Evolutionary conservation across 1,140 invertebrate genomes (phyloP), one percentile per base, ranked within the genome.

Genomic region (Brachionus rotundiformis): DNA sequence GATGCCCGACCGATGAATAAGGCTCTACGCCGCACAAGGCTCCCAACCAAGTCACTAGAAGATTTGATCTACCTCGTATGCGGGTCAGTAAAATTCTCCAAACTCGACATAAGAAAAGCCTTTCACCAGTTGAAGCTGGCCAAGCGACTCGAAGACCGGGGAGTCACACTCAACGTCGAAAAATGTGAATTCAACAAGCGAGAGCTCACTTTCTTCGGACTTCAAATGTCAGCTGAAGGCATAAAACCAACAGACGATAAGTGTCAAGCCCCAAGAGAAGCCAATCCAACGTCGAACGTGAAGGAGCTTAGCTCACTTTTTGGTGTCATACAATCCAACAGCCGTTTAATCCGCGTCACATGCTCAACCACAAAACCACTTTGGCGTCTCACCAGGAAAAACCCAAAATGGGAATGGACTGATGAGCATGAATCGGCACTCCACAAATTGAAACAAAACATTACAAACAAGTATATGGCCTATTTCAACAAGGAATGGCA

Each of bases 141-240:
- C n/a, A 27, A 83, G 1, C 39, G 39, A 41, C 8, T 39, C 36
- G 36, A 39, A 39, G 36, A 84, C 82, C n/a, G n/a, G n/a, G n/a
- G n/a, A n/a, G n/a, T n/a, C n/a, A n/a, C n/a, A n/a, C n/a, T n/a
- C n/a, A n/a, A n/a, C n/a, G n/a, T n/a, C n/a, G n/a, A n/a, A n/a
- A n/a, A n/a, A n/a, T n/a, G n/a, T n/a, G n/a, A n/a, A n/a, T n/a
- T n/a, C n/a, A n/a, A n/a, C n/a, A n/a, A n/a, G n/a, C n/a, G n/a
- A n/a, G n/a, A n/a, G n/a, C n/a, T n/a, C n/a, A n/a, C n/a, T 65
- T 87, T 85, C 83, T 75, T 87, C 16, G 88, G 88, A 1, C 85
- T 87, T 75, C 83, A 84, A 10, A 41, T 84, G 11, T 39, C 19
- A 27, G 29, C 6, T 11, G n/a, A 80, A 27, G 83, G 83, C 29